Percentiles rank a stretch among this genome's conserved stretches.
phyloP scores from a whole-genome alignment of 2,113 vertebrate genomes.

The Nerophis ophidion region DNA sequence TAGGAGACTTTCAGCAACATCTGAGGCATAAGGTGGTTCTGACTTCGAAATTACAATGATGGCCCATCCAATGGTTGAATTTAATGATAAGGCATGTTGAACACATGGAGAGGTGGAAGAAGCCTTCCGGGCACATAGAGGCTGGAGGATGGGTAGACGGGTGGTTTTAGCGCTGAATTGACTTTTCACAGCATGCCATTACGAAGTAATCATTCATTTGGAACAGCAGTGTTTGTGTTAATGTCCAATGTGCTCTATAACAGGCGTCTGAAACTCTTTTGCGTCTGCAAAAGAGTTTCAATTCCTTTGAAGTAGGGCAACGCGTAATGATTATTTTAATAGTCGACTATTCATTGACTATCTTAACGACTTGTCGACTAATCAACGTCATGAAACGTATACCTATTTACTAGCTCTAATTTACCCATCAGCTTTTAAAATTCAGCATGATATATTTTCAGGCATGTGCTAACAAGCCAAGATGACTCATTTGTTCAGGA shows the following conservation, averaged over 20 bases:
- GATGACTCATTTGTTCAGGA: too few relatives aligned
- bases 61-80: conserved; percentile 41
- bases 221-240: conserved; percentile 67
- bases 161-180: conserved; percentile 52
- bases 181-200: conserved; percentile 63
- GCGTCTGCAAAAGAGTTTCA: too few relatives aligned
- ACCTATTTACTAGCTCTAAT: too few relatives aligned
- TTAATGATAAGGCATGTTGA: conserved; percentile 68
- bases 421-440: too few relatives aligned
- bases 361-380: too few relatives aligned
- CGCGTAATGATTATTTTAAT: too few relatives aligned
- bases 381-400: too few relatives aligned
- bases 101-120: conserved; percentile 42
- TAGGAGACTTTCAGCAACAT: conserved; percentile 41
- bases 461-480: too few relatives aligned
- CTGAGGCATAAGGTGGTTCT: conserved; percentile 27
- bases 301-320: too few relatives aligned
- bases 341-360: too few relatives aligned
- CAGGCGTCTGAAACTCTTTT: too few relatives aligned
- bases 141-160: conserved; percentile 23
- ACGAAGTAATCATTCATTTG: conserved; percentile 70
- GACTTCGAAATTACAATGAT: conserved; percentile 46
- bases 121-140: conserved; percentile 39
- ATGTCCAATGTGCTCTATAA: conserved; percentile 38
- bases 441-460: too few relatives aligned